These are phyloP conservation scores for Sebastes wilsoni DNA, from an alignment of 2,797 vertebrate species.

Conservation along the genomic window DNA sequence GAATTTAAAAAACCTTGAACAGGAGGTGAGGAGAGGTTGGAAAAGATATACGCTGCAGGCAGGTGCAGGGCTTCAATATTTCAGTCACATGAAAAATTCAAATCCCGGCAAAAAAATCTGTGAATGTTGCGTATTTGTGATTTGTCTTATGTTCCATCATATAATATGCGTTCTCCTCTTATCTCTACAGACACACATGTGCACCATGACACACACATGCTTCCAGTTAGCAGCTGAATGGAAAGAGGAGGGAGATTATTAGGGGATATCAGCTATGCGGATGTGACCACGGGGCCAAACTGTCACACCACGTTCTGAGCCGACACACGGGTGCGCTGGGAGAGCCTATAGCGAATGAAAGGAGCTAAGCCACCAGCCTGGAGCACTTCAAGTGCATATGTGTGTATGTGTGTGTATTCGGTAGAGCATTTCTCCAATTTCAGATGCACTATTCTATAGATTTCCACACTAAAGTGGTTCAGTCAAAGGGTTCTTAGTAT, in stretches of 20 bases:
- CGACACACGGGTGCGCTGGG: slow-evolving; percentile 23
- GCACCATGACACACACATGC: slow-evolving; percentile 16
- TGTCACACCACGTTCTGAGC: slow-evolving; percentile 50
- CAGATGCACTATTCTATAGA: slow-evolving; percentile 37
- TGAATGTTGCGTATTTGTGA: slow-evolving; percentile 54
- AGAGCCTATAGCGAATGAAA: slow-evolving; percentile 44
- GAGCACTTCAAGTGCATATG: slow-evolving; percentile 26
- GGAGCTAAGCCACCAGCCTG: slow-evolving; percentile 51
- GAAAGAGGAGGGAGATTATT: slow-evolving; percentile 54
- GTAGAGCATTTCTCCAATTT: slow-evolving; percentile 6
- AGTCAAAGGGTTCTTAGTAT: slow-evolving; percentile 36
- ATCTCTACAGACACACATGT: background rate
- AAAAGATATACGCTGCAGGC: slow-evolving; percentile 51
- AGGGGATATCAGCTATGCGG: slow-evolving; percentile 53
- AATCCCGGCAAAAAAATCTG: slow-evolving; percentile 56
- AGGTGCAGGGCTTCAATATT: slow-evolving; percentile 66
- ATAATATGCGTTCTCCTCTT: slow-evolving; percentile 13
- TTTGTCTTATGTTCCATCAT: slow-evolving; percentile 36
- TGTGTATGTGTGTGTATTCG: slow-evolving; percentile 1
- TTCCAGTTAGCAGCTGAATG: slow-evolving; percentile 40
- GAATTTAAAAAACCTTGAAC: slow-evolving; percentile 48
- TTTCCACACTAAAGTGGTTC: slow-evolving; percentile 36
- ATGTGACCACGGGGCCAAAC: slow-evolving; percentile 47
- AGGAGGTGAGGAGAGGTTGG: slow-evolving; percentile 39
- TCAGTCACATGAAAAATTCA: slow-evolving; percentile 61